Evolutionary conservation across 1,140 invertebrate genomes (phyloP).

Genomic region (Polypedilum vanderplanki): DNA sequence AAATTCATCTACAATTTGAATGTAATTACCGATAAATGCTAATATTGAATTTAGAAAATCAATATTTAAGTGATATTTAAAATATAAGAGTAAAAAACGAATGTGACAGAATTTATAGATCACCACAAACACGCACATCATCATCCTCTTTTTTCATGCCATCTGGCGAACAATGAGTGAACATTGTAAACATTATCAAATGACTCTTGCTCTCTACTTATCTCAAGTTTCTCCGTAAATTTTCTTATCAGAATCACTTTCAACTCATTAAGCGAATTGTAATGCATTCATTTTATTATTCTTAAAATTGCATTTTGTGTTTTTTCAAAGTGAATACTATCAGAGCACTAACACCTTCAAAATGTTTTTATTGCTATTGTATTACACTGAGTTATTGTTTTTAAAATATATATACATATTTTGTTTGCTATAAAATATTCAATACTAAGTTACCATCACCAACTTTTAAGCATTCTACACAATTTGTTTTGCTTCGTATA

Average conservation of each 20-base stretch:
- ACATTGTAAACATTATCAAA: not conserved
- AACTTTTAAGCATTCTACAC: not conserved
- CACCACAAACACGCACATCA: not conserved
- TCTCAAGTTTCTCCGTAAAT: not conserved
- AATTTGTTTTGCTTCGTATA: not conserved
- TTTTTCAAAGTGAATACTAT: not conserved
- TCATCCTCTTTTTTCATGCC: not conserved
- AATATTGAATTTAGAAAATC: no score
- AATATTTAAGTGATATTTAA: no score
- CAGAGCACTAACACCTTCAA: not conserved
- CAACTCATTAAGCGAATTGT: not conserved
- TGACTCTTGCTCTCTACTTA: constrained; percentile 11
- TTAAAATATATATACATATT: not conserved
- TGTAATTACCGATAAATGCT: not conserved
- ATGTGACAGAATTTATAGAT: not conserved
- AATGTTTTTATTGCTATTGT: constrained; percentile 19
- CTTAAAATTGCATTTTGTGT: not conserved
- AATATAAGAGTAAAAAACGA: no score
- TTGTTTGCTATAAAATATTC: not conserved
- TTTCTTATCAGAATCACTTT: constrained; percentile 11
- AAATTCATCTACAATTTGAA: not conserved
- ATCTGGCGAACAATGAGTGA: not conserved
- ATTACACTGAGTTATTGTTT: not conserved
- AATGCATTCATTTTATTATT: not conserved
- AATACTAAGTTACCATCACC: not conserved